phyloP scores from a whole-genome alignment of 2,113 vertebrate genomes.

The Atrichornis clamosus region DNA sequence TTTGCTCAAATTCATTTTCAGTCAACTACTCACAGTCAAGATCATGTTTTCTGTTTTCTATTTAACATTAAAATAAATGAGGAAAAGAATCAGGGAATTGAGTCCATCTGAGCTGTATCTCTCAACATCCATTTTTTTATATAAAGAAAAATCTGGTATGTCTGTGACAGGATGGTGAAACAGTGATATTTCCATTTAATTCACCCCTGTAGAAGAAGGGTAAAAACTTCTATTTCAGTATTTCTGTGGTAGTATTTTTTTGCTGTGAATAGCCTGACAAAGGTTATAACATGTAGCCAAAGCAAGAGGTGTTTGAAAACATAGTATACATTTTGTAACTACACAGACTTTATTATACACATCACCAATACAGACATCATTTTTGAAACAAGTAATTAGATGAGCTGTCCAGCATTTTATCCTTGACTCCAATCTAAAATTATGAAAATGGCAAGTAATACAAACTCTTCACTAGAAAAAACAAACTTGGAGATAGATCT shows the following conservation, averaged over 20 bases:
- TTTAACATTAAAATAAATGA: background rate
- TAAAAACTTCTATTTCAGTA: background rate
- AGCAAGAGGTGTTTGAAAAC: background rate
- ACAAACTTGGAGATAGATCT: background rate
- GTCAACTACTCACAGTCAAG: background rate
- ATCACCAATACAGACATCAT: background rate
- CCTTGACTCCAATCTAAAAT: background rate
- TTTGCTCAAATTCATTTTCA: background rate
- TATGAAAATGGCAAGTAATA: background rate
- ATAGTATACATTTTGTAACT: background rate
- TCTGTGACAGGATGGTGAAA: background rate
- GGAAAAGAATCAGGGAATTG: background rate
- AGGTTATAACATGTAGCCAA: background rate
- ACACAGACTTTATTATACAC: background rate
- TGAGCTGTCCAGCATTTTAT: slow-evolving; percentile 18
- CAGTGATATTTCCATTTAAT: background rate
- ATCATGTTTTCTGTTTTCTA: background rate
- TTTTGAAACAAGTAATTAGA: background rate
- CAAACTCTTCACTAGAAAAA: background rate
- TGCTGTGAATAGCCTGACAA: background rate
- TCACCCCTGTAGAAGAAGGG: background rate
- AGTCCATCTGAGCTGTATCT: background rate
- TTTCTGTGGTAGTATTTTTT: background rate
- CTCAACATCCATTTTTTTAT: background rate
- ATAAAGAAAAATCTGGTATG: background rate